phyloP scores from a whole-genome alignment of 2,113 vertebrate genomes.

The Motacilla tschutschensis region DNA sequence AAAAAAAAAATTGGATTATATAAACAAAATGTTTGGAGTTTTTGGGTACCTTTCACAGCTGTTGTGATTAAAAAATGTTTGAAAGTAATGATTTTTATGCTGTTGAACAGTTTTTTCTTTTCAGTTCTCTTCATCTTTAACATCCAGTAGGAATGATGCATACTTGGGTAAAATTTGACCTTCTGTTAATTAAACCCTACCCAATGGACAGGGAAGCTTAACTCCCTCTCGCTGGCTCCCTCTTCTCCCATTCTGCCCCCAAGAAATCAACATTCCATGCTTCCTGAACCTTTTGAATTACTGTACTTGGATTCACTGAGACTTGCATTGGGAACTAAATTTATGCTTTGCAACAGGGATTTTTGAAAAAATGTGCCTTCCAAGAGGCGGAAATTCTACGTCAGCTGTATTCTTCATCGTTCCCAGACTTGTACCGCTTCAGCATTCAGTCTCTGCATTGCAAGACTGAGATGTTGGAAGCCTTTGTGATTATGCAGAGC shows the following conservation, averaged over 20 bases:
- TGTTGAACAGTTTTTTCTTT: not conserved
- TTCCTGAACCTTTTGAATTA: not conserved
- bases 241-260: not conserved
- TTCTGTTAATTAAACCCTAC: not conserved
- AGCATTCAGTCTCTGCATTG: slow-evolving; percentile 83
- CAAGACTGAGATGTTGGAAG: slow-evolving; percentile 90
- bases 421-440: slow-evolving; percentile 83
- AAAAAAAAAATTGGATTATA: not conserved
- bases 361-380: slow-evolving; percentile 80
- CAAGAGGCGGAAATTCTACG: slow-evolving; percentile 83
- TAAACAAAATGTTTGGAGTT: not conserved
- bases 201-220: not conserved
- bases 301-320: not conserved
- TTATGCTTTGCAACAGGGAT: slow-evolving; percentile 73
- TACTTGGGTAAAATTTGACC: not conserved
- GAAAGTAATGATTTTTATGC: not conserved
- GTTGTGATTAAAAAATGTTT: not conserved
- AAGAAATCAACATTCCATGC: not conserved
- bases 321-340: not conserved
- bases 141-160: not conserved
- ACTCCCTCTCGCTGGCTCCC: too few species aligned
- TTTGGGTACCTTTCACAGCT: not conserved
- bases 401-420: slow-evolving; percentile 82
- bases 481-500: slow-evolving; percentile 90
- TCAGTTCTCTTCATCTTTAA: not conserved